Evolutionary conservation across 1,140 invertebrate genomes (phyloP).

Genomic region (Batillaria attramentaria): DNA sequence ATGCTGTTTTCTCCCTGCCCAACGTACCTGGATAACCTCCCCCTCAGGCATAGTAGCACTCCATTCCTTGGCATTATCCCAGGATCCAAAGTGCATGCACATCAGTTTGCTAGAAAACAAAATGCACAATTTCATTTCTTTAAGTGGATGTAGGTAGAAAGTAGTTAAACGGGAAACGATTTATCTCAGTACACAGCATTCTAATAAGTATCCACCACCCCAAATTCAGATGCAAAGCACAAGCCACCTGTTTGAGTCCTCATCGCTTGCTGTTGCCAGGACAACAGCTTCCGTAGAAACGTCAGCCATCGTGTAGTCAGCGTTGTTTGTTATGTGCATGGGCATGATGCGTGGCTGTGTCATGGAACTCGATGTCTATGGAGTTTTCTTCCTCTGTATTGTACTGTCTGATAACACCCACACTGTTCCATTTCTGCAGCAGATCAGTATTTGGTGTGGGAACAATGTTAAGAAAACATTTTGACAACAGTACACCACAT

Average conservation of each 20-base stretch:
- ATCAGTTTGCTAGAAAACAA: conserved; percentile 78
- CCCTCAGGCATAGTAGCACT: conserved; percentile 80
- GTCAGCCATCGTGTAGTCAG: conserved; percentile 84
- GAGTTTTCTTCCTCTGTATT: conserved; percentile 74
- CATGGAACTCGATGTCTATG: conserved; percentile 97
- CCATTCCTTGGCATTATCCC: conserved; percentile 92
- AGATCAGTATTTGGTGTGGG: no score
- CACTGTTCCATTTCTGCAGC: conserved; percentile 70
- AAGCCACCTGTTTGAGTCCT: conserved; percentile 74
- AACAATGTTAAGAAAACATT: conserved; percentile 3
- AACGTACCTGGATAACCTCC: conserved; percentile 78
- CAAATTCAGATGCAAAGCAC: not conserved
- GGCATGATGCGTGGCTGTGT: conserved; percentile 90
- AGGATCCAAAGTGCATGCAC: conserved; percentile 82
- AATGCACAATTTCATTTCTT: conserved; percentile 1
- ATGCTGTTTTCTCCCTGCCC: not conserved
- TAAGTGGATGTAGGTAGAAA: no score
- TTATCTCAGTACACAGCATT: no score
- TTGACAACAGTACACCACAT: not conserved
- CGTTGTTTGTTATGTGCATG: conserved; percentile 88
- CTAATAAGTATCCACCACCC: not conserved
- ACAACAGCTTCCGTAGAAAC: conserved; percentile 85
- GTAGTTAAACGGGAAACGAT: no score
- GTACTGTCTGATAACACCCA: conserved; percentile 71
- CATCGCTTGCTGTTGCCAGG: conserved; percentile 80